A percentile compares a stretch with the other conserved stretches of the same genome.
These are phyloP conservation scores for Diloba caeruleocephala DNA, from an alignment of 2,888 invertebrate species.

Conservation along the genomic window DNA sequence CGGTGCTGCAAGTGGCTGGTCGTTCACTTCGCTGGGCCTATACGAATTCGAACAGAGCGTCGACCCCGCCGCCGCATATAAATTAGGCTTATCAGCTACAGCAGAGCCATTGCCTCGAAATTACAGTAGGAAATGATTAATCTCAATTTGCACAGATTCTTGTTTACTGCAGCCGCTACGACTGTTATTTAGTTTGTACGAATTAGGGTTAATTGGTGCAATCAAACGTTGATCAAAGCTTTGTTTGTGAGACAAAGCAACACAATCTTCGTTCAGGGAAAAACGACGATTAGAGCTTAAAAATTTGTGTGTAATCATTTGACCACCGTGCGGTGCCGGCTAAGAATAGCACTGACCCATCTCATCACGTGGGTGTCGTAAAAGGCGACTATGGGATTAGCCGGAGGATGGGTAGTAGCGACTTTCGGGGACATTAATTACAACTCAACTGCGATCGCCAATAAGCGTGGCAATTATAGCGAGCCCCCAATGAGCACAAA, in stretches of 20 bases:
- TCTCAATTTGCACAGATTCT: constrained; percentile 50
- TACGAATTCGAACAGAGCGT: constrained; percentile 42
- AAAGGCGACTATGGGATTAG: no score
- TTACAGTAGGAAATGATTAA: constrained; percentile 51
- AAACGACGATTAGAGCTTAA: constrained; percentile 31
- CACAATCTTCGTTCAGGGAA: constrained; percentile 31
- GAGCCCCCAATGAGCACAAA: no score
- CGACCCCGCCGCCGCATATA: constrained; percentile 49
- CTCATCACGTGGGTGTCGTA: no score
- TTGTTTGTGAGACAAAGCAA: constrained; percentile 33
- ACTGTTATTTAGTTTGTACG: constrained; percentile 41
- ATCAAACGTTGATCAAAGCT: constrained; percentile 51
- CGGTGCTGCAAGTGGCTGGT: constrained; percentile 21
- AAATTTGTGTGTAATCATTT: constrained; percentile 43
- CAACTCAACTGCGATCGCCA: no score
- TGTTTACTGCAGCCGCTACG: constrained; percentile 39
- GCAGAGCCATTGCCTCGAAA: constrained; percentile 41
- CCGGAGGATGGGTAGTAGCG: no score
- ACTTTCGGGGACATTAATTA: no score
- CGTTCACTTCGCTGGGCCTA: constrained; percentile 42
- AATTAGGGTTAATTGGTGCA: constrained; percentile 57
- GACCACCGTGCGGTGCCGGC: no score
- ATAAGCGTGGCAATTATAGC: no score
- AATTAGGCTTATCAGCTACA: constrained; percentile 47
- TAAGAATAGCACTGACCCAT: no score